Evolutionary conservation across 1,140 invertebrate genomes (phyloP).

Genomic region (Wiebesia pumilae): DNA sequence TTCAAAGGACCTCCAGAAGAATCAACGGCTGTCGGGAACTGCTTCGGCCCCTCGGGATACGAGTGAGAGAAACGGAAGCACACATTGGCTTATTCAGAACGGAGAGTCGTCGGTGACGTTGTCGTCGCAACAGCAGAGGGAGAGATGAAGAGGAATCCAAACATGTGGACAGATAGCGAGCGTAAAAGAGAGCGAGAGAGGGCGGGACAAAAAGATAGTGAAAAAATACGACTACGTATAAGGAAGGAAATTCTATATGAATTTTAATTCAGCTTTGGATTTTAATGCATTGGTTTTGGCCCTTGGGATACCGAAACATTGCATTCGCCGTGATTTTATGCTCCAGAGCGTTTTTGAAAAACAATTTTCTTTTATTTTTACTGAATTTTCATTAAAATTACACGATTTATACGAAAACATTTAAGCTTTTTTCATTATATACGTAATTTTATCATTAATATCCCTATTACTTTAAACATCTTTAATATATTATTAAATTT

Average conservation of each 20-base stretch:
- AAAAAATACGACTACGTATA: no score
- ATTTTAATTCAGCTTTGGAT: conserved; percentile 27
- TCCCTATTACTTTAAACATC: no score
- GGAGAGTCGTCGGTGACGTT: not conserved
- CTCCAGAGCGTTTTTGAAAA: not conserved
- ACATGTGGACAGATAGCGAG: not conserved
- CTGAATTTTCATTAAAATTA: not conserved
- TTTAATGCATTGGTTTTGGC: conserved; percentile 31
- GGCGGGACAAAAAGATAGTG: not conserved
- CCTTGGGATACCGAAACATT: not conserved
- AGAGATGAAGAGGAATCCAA: not conserved
- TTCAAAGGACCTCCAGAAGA: conserved; percentile 37
- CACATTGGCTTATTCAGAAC: conserved; percentile 15
- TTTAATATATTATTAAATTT: no score
- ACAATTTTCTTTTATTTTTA: not conserved
- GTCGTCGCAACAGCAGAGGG: not conserved
- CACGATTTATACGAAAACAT: no score
- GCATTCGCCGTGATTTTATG: not conserved
- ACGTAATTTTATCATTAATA: no score
- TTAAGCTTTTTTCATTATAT: no score
- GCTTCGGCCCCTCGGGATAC: not conserved
- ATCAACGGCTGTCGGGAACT: not conserved
- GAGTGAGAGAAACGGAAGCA: not conserved
- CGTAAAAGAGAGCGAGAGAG: not conserved
- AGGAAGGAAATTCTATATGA: not conserved